A percentile compares a stretch with the other conserved stretches of the same genome.
These are phyloP conservation scores for Asteroscopus sphinx DNA, from an alignment of 2,888 invertebrate genomes.

Conservation along the genomic window DNA sequence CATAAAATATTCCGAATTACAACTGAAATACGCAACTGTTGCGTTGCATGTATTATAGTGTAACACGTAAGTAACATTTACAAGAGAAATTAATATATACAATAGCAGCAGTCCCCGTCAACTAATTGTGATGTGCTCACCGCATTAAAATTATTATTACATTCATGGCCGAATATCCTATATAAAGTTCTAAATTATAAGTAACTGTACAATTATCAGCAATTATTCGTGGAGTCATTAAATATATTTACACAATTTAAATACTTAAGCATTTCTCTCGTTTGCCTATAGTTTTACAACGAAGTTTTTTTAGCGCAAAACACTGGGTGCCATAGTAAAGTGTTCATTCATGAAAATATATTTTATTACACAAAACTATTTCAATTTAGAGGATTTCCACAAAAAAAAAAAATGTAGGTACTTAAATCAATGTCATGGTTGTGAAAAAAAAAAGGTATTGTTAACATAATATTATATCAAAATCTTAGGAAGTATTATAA, in stretches of 20 bases:
- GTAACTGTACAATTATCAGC: conserved; percentile 83
- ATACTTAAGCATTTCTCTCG: conserved; percentile 65
- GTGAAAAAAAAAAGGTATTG: conserved; percentile 42
- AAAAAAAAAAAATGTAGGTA: conserved; percentile 26
- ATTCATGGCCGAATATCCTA: conserved; percentile 82
- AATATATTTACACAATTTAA: conserved; percentile 81
- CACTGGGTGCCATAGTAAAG: conserved; percentile 14
- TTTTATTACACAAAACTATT: conserved; percentile 9
- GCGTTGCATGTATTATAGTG: conserved; percentile 32
- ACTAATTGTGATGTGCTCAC: conserved; percentile 79
- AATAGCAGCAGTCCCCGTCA: conserved; percentile 75
- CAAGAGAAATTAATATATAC: conserved; percentile 76
- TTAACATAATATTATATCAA: conserved; percentile 11
- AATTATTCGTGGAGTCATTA: conserved; percentile 74
- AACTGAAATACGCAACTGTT: conserved; percentile 70
- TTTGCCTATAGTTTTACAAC: conserved; percentile 48
- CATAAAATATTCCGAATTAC: conserved; percentile 80
- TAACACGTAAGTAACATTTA: conserved; percentile 59
- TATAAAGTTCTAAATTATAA: conserved; percentile 72
- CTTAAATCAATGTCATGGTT: conserved; percentile 63
- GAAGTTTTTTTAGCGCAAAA: conserved; percentile 33
- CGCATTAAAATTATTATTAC: conserved; percentile 72
- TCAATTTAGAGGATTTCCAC: conserved; percentile 18
- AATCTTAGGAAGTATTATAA: conserved; percentile 9
- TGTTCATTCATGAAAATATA: conserved; percentile 10